phyloP scores from a whole-genome alignment of 1,140 invertebrate genomes.

The Drosophila lini region DNA sequence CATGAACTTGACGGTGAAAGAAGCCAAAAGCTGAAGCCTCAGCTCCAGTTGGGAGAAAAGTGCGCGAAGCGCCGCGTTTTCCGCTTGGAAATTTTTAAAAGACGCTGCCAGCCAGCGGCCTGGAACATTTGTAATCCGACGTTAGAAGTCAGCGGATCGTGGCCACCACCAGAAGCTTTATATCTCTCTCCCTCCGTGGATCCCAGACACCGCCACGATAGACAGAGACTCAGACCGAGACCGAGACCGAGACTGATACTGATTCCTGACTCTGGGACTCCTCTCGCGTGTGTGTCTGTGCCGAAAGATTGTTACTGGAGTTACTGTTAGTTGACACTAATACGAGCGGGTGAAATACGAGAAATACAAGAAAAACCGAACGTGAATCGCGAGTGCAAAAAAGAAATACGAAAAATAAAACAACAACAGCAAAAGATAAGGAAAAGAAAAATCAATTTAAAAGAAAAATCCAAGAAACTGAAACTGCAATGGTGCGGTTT shows the following conservation, averaged over 20 bases:
- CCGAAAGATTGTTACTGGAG: constrained; percentile 40
- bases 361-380: constrained; percentile 40
- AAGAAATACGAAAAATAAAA: constrained; percentile 26
- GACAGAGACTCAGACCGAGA: background rate
- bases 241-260: constrained; percentile 19
- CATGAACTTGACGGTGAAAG: constrained; percentile 65
- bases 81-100: constrained; percentile 84
- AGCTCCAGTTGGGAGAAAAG: constrained; percentile 44
- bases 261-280: constrained; percentile 31
- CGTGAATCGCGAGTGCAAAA: constrained; percentile 51
- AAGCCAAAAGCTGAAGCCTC: constrained; percentile 20
- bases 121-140: constrained; percentile 84
- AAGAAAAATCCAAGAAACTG: constrained; percentile 15
- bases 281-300: constrained; percentile 46
- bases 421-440: background rate
- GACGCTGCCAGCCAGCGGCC: constrained; percentile 77
- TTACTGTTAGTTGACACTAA: constrained; percentile 84
- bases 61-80: constrained; percentile 49
- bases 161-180: constrained; percentile 27
- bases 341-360: constrained; percentile 55
- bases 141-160: constrained; percentile 77
- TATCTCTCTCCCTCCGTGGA: background rate
- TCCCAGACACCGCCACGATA: constrained; percentile 15
- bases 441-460: constrained; percentile 10
- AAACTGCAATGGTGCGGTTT: constrained; percentile 61